Evolutionary conservation across 2,113 vertebrate genomes (phyloP).

Genomic region (Heterocephalus glaber): DNA sequence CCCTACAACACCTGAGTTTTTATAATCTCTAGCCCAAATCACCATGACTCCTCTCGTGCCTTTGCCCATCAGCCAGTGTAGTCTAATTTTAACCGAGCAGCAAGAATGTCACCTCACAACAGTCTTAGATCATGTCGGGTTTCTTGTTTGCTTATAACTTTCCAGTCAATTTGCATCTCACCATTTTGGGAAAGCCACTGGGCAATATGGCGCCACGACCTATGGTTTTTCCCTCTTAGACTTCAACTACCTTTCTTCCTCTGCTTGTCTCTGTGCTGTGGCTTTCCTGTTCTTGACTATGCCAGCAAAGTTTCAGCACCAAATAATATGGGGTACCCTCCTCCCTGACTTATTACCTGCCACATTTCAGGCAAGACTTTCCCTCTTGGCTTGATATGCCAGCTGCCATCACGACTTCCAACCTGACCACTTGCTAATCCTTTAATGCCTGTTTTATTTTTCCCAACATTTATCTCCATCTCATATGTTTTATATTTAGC

Average conservation of each 20-base stretch:
- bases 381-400: background rate
- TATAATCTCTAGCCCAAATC: background rate
- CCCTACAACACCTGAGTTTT: background rate
- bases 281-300: background rate
- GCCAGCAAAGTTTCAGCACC: no score
- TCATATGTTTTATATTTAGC: background rate
- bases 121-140: background rate
- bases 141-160: background rate
- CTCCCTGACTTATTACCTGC: fast-evolving
- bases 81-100: no score
- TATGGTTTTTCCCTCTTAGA: background rate
- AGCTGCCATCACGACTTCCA: background rate
- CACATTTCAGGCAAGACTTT: fast-evolving
- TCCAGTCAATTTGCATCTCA: background rate
- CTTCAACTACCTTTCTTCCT: background rate
- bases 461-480: background rate
- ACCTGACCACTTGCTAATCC: background rate
- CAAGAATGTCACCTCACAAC: background rate
- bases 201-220: background rate
- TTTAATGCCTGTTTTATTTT: background rate
- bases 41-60: fast-evolving
- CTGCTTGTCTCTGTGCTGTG: background rate
- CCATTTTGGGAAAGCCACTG: background rate
- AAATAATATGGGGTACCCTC: fast-evolving
- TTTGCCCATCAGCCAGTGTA: background rate